A percentile compares a stretch with the other conserved stretches of the same genome.
These are phyloP conservation scores for Stigmatopora argus DNA, from an alignment of 2,113 vertebrate genomes.

Conservation along the genomic window DNA sequence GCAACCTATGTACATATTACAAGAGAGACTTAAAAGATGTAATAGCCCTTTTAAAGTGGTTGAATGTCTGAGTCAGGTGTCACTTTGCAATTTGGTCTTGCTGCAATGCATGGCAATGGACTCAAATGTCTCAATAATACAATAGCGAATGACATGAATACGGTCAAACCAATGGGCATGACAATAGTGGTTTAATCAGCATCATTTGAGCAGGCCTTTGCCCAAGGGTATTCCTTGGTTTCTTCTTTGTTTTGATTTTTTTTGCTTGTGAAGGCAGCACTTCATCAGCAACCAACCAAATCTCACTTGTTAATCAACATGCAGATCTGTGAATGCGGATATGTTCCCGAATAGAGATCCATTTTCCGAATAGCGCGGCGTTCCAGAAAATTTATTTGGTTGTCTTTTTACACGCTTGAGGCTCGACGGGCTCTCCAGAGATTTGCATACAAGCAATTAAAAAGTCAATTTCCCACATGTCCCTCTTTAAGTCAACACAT, in stretches of 20 bases:
- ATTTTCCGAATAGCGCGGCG: background rate
- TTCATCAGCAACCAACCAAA: background rate
- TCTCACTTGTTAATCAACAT: background rate
- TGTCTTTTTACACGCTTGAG: background rate
- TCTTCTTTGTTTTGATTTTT: background rate
- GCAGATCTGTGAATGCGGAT: background rate
- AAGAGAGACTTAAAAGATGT: too few species aligned
- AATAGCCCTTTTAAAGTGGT: too few species aligned
- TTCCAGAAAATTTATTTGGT: background rate
- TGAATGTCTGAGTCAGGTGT: too few species aligned
- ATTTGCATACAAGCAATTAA: constrained; percentile 1
- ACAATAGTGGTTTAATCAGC: too few species aligned
- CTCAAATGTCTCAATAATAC: too few species aligned
- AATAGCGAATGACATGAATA: too few species aligned
- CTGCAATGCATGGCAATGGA: too few species aligned
- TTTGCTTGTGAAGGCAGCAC: background rate
- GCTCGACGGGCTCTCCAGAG: background rate
- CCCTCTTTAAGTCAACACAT: background rate
- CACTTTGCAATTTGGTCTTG: too few species aligned
- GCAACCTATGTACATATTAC: too few species aligned
- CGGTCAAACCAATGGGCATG: too few species aligned
- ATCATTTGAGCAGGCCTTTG: too few species aligned
- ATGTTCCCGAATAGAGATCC: background rate
- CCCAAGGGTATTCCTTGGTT: too few species aligned
- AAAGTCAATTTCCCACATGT: background rate